Evolutionary conservation across 2,888 invertebrate genomes (phyloP), one percentile per base, ranked within the genome.

Genomic region (Thymelicus lineola): DNA sequence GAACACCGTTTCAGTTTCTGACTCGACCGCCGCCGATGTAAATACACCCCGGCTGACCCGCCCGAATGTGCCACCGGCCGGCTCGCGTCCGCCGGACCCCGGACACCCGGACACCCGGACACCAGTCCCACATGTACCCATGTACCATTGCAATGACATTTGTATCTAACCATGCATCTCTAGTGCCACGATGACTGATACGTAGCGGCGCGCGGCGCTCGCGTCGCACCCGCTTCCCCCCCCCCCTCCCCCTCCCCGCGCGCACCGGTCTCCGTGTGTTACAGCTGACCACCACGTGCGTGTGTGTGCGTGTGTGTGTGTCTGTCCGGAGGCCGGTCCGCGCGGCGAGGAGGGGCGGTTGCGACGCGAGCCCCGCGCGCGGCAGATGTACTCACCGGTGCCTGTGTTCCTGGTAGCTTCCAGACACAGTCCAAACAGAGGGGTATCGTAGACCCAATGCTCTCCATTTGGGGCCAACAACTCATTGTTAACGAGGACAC

Each of bases 381-480:
- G 46, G 46, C 46, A n/a, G 46, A 46, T 73, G 73, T 77, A 82
- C 89, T 91, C 85, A 90, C 85, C 82, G 83, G 77, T 83, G 83
- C 83, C 88, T 90, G 89, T 92, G 89, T 92, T 92, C 90, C 87
- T 85, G 92, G 90, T 94, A 96, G 96, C 95, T 96, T 96, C 96
- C 96, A 96, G 96, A 96, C 96, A 95, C 96, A 96, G 95, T 96
- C 96, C 95, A 98, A 97, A 96, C 97, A 97, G 96, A 97, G 97
- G 95, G 98, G 98, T 96, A 97, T 98, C 96, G 97, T 98, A 96
- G 98, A 98, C 96, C 98, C 98, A 95, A 98, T 98, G 98, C 97
- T 98, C 95, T 97, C 97, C 95, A 98, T 98, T 95, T 98, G 98
- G 98, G 98, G 98, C 95, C 98, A 98, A 95, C 98, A 98, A 96